Conservation (phyloP, 2,113 vertebrate genomes). For the Bos taurus region ARS-UCD2.0 NC_037328.1:23309501-23310000, state of each 20-base stretch:
- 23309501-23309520: no score
- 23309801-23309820: neutral
- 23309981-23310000: neutral
- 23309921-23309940: neutral
- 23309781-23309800: neutral
- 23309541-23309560: no score
- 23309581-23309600: no score
- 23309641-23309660: neutral
- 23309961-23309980: neutral
- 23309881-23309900: rapidly evolving
- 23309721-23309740: neutral
- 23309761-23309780: neutral
- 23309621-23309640: neutral
- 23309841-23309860: rapidly evolving
- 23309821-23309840: rapidly evolving
- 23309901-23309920: neutral
- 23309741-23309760: neutral
- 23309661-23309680: neutral
- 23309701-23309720: neutral
- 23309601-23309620: no score
- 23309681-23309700: neutral
- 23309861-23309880: neutral
- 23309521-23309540: no score
- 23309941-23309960: neutral
- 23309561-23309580: no score